Percentiles rank a stretch among this genome's conserved stretches.
Conservation (phyloP, 37 sponge, comb jelly and placozoan genomes). For the Haliclona indistincta region DNA sequence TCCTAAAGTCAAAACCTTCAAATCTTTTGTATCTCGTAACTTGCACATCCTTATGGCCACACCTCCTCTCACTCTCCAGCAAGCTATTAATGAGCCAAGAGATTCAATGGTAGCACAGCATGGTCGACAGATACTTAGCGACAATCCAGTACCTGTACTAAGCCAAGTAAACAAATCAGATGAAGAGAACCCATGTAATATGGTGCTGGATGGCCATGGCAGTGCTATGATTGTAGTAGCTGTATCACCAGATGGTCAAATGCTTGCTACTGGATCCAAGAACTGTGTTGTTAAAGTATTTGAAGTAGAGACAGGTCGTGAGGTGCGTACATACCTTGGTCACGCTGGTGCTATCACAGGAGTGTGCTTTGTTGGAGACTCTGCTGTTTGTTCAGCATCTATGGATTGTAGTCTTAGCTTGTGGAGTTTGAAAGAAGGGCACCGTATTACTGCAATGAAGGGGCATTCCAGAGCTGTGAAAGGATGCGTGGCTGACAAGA, state of each 20-base stretch:
- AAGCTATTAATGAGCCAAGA: constrained; percentile 86
- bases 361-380: constrained; percentile 70
- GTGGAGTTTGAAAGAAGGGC: constrained; percentile 86
- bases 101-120: constrained; percentile 36
- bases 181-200: constrained; percentile 53
- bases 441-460: constrained; percentile 65
- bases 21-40: constrained; percentile 83
- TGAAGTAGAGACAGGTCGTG: constrained; percentile 65
- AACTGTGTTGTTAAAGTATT: constrained; percentile 80
- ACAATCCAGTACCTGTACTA: constrained; percentile 44
- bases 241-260: constrained; percentile 63
- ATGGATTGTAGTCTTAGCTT: constrained; percentile 79
- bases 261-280: constrained; percentile 73
- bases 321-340: constrained; percentile 79
- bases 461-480: constrained; percentile 68
- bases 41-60: constrained; percentile 65
- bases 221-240: constrained; percentile 63
- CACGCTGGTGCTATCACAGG: constrained; percentile 75
- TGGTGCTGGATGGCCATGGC: constrained; percentile 54
- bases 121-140: constrained; percentile 24
- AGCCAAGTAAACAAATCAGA: constrained; percentile 75
- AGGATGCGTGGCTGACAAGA: constrained; percentile 50
- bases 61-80: constrained; percentile 84
- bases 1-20: constrained; percentile 61
- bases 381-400: constrained; percentile 82